Percentiles rank a stretch among this genome's conserved stretches.
These are phyloP conservation scores for Liodrosophila aerea DNA, from an alignment of 2,888 invertebrate species.

Conservation along the genomic window DNA sequence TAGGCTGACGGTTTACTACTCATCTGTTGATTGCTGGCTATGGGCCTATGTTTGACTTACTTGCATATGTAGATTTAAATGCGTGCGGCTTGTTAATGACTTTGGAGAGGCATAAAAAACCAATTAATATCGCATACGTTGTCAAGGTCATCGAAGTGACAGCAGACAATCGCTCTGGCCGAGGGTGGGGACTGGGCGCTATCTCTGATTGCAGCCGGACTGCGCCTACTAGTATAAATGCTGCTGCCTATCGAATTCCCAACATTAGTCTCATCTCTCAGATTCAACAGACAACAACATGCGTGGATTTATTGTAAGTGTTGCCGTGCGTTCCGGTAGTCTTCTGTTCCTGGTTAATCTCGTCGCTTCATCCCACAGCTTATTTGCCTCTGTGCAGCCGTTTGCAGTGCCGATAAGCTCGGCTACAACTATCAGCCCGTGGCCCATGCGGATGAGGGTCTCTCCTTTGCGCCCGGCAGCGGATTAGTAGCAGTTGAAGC, in stretches of 20 bases:
- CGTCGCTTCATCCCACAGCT: conserved; percentile 40
- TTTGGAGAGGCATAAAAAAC: conserved; percentile 57
- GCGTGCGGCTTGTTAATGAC: conserved; percentile 61
- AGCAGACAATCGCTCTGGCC: conserved; percentile 10
- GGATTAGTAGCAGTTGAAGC: conserved; percentile 22
- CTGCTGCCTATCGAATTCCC: conserved; percentile 11
- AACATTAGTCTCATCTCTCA: conserved; percentile 59
- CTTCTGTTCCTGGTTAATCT: conserved; percentile 9
- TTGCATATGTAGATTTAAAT: conserved; percentile 54
- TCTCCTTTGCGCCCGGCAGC: conserved; percentile 43
- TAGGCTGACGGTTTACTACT: conserved; percentile 4
- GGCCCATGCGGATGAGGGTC: conserved; percentile 54
- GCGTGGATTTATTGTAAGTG: conserved; percentile 73
- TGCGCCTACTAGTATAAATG: conserved; percentile 58
- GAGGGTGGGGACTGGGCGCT: conserved; percentile 42
- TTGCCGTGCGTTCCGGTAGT: neutral
- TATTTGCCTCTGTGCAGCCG: conserved; percentile 65
- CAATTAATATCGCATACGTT: conserved; percentile 56
- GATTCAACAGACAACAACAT: conserved; percentile 45
- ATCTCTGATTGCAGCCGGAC: conserved; percentile 17
- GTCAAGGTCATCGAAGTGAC: conserved; percentile 54
- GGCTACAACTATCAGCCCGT: conserved; percentile 76
- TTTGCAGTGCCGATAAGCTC: conserved; percentile 63
- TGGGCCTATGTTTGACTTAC: conserved; percentile 54
- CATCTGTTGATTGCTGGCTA: neutral